A percentile compares a stretch with the other conserved stretches of the same genome.
Conservation (phyloP, 2,888 invertebrate genomes). For the Melinaea menophilus region DNA sequence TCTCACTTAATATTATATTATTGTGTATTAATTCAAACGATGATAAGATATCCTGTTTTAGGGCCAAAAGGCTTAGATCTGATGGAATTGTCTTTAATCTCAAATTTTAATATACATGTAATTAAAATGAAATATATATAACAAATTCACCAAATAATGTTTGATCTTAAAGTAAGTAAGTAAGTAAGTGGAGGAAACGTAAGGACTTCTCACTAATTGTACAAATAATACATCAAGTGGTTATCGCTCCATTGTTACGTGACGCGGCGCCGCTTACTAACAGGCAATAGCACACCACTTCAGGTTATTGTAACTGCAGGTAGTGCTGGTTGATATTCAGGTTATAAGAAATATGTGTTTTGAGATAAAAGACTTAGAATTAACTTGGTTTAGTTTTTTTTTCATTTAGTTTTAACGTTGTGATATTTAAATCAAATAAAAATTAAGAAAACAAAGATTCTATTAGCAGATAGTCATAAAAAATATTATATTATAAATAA, state of each 20-base stretch:
- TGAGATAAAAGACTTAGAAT: not conserved
- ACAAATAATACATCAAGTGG: slow-evolving; percentile 58
- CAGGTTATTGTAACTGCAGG: slow-evolving; percentile 15
- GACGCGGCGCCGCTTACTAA: slow-evolving; percentile 39
- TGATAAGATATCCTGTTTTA: too few relatives aligned
- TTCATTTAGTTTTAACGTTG: not conserved
- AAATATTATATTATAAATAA: too few relatives aligned
- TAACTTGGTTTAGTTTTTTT: not conserved
- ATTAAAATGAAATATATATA: not conserved
- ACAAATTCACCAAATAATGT: not conserved
- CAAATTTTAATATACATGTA: too few relatives aligned
- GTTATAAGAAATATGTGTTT: not conserved
- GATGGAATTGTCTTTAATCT: too few relatives aligned
- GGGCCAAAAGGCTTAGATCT: too few relatives aligned
- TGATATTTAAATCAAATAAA: too few relatives aligned
- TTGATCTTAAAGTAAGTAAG: not conserved
- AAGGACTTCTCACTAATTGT: slow-evolving; percentile 52
- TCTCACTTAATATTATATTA: too few relatives aligned
- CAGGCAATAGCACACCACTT: slow-evolving; percentile 25
- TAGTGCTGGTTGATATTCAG: not conserved
- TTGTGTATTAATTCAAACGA: too few relatives aligned
- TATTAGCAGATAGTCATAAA: too few relatives aligned
- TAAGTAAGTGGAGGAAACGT: slow-evolving; percentile 31
- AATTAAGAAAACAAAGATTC: too few relatives aligned
- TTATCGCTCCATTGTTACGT: slow-evolving; percentile 45